phyloP scores from a whole-genome alignment of 2,797 vertebrate genomes.

The Urosaurus nigricauda region DNA sequence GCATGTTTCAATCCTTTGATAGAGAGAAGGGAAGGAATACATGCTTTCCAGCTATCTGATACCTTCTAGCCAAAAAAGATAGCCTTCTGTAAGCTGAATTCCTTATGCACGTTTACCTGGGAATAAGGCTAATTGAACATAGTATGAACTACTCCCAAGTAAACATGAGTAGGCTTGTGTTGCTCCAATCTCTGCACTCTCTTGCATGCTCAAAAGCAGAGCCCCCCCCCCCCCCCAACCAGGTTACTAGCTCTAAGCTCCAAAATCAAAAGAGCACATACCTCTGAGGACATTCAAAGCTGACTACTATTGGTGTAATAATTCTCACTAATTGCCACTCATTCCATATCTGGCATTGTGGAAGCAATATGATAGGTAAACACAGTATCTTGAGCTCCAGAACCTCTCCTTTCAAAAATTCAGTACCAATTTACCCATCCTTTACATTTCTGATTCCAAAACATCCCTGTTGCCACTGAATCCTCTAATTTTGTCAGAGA shows the following conservation, averaged over 20 bases:
- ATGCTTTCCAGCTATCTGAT: background rate
- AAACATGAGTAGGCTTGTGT: background rate
- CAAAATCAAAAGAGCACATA: background rate
- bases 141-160: background rate
- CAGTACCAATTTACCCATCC: background rate
- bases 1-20: background rate
- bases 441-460: background rate
- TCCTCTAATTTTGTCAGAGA: background rate
- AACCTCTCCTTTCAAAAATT: background rate
- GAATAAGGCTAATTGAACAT: conserved; percentile 6
- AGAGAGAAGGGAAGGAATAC: background rate
- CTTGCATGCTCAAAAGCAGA: background rate
- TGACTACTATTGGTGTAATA: background rate
- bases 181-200: background rate
- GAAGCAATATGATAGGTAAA: background rate
- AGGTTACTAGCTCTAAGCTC: background rate
- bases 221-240: background rate
- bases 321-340: background rate
- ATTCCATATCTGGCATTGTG: background rate
- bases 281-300: background rate
- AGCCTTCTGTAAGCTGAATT: background rate
- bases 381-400: background rate
- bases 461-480: background rate
- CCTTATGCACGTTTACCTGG: background rate
- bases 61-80: background rate